A percentile compares a stretch with the other conserved stretches of the same genome.
These are phyloP conservation scores for Pogonophryne albipinna DNA, from an alignment of 2,797 vertebrate species.

Conservation along the genomic window DNA sequence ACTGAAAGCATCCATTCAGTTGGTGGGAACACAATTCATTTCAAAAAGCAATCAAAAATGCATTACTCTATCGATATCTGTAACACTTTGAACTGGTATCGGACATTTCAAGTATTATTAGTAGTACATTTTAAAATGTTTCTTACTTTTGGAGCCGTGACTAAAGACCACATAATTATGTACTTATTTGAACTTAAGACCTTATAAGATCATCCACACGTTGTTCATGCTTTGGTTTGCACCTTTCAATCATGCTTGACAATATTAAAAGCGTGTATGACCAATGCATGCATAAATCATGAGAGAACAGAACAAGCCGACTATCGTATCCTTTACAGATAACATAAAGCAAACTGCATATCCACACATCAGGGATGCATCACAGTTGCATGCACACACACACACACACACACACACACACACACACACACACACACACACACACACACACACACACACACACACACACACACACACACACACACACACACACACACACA, in stretches of 20 bases:
- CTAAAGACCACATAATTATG: not conserved
- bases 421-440: too few relatives aligned
- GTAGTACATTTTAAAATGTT: not conserved
- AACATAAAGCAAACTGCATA: not conserved
- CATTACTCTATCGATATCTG: not conserved
- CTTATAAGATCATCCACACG: not conserved
- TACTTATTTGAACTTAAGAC: constrained; percentile 1
- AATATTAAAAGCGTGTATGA: not conserved
- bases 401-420: too few relatives aligned
- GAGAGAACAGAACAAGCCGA: constrained; percentile 4
- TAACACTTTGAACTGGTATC: too few relatives aligned
- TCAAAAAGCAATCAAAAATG: not conserved
- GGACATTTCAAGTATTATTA: too few relatives aligned
- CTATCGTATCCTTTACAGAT: not conserved
- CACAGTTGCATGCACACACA: too few relatives aligned
- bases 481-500: not conserved
- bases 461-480: not conserved
- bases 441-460: not conserved
- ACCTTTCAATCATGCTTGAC: constrained; percentile 2
- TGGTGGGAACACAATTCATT: not conserved
- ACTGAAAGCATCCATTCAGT: not conserved
- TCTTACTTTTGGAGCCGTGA: not conserved
- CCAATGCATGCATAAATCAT: not conserved
- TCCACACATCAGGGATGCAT: not conserved
- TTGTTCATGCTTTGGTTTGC: constrained; percentile 30